Evolutionary conservation across 2,113 vertebrate genomes (phyloP), one percentile per base, ranked within the genome.

Genomic region (Lamprotornis superbus): DNA sequence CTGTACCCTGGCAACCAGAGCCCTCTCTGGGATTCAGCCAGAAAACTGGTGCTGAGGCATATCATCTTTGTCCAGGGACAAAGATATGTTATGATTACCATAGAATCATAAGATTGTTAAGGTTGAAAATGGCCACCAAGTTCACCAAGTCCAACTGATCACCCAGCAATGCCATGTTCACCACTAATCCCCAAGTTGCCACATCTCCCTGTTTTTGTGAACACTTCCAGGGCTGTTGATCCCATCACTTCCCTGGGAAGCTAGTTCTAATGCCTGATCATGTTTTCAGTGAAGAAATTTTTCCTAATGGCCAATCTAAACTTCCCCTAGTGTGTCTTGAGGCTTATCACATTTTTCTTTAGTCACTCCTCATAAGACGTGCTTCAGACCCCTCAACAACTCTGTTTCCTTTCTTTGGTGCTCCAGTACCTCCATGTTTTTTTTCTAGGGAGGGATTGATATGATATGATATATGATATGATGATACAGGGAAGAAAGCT

Each of bases 331-430:
- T 39, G 35, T 64, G 30, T 56, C 19, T 50, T 60, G 40, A 64
- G 28, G 40, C 12, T 19, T 20, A 19, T 23, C 0, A 0, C 16
- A 40, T n/a, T 30, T 49, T 85, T 40, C n/a, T 46, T 57, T 57
- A 20, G 11, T 49, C 0, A 0, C 4, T 49, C 60, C 15, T 65
- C 12, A 7, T 21, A 67, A 67, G 25, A 67, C 0, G 0, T 31
- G 10, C 24, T 75, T 40, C 35, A 42, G n/a, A 67, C 1, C 20
- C 42, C 46, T 57, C 27, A 59, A 18, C 30, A 57, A 5, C 31
- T 42, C 35, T 40, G 7, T 23, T 64, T 74, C 30, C 59, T 47
- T 56, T 64, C 30, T 33, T 64, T 0, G 1, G 50, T 47, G 19
- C 23, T 74, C 23, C 59, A 61, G 25, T 20, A 30, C 8, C 25